Evolutionary conservation across 2,113 vertebrate genomes (phyloP).

Genomic region (Notechis scutatus): DNA sequence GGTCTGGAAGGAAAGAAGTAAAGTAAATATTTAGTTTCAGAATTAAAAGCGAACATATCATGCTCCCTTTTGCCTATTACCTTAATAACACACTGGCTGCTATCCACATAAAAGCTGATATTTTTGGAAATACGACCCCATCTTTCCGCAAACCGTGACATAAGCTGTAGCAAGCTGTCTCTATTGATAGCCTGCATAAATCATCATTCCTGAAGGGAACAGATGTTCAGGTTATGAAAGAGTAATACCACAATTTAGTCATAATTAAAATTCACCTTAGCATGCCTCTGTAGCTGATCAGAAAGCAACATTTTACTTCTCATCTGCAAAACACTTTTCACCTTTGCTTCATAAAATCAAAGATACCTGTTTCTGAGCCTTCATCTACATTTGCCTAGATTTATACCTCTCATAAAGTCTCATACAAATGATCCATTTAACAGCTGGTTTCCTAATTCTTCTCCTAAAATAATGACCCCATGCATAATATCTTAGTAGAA

Average conservation of each 20-base stretch:
- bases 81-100: conserved; percentile 64
- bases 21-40: conserved; percentile 71
- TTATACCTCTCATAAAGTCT: conserved; percentile 9
- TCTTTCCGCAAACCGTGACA: conserved; percentile 78
- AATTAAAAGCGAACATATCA: conserved; percentile 56
- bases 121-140: conserved; percentile 72
- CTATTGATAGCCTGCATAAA: conserved; percentile 88
- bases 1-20: conserved; percentile 60
- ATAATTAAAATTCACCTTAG: conserved; percentile 93
- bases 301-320: conserved; percentile 69
- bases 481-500: conserved; percentile 30
- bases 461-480: conserved; percentile 44
- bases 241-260: conserved; percentile 90
- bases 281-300: conserved; percentile 76
- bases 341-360: conserved; percentile 58
- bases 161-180: conserved; percentile 88
- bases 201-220: conserved; percentile 89
- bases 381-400: conserved; percentile 43
- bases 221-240: conserved; percentile 87
- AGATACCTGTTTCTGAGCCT: conserved; percentile 36
- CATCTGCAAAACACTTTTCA: conserved; percentile 61
- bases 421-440: conserved; percentile 14
- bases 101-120: conserved; percentile 67
- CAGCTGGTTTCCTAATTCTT: conserved; percentile 40
- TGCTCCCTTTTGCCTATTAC: conserved; percentile 38